phyloP scores from a whole-genome alignment of 1,140 invertebrate species.

The Galleria mellonella region DNA sequence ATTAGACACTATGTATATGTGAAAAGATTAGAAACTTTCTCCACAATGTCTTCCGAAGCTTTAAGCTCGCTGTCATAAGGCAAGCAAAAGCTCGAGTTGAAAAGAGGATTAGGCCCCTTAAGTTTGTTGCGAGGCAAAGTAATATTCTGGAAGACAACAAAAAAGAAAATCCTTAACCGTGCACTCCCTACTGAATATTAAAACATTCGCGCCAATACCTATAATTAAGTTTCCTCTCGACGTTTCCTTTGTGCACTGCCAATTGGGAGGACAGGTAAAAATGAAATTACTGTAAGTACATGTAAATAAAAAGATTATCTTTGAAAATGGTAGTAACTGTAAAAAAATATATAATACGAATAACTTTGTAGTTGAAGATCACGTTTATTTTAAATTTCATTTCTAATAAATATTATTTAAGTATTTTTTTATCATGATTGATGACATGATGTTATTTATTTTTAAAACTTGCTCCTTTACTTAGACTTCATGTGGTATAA shows the following conservation, averaged over 20 bases:
- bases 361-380: no score
- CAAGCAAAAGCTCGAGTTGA: conserved; percentile 59
- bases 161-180: conserved; percentile 41
- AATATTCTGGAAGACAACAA: conserved; percentile 53
- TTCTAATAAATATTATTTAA: no score
- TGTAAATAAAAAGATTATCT: no score
- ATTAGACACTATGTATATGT: conserved; percentile 26
- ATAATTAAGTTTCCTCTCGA: conserved; percentile 21
- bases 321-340: no score
- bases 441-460: no score
- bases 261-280: no score
- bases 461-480: no score
- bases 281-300: no score
- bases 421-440: no score
- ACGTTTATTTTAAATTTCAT: no score
- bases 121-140: conserved; percentile 64
- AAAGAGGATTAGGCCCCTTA: conserved; percentile 65
- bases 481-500: no score
- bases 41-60: conserved; percentile 43
- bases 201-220: conserved; percentile 22
- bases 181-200: conserved; percentile 38
- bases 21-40: conserved; percentile 59
- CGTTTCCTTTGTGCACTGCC: conserved; percentile 5
- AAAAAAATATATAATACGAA: no score
- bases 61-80: conserved; percentile 61